Evolutionary conservation across 92 coral and sea anemone species (phyloP), one percentile per base, ranked within the genome.

Genomic region (Epizoanthus illoricatus): DNA sequence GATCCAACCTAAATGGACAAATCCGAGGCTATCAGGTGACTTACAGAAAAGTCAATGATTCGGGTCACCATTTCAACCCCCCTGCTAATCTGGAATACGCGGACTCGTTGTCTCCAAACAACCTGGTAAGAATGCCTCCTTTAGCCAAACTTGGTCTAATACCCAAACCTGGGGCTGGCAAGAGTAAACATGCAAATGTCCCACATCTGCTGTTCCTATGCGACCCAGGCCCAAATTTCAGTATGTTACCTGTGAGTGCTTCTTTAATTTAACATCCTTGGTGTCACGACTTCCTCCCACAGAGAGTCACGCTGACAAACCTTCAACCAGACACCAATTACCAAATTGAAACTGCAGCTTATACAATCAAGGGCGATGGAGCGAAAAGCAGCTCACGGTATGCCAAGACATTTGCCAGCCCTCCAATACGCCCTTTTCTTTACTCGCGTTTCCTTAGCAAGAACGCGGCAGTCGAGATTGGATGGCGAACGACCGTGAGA

Each of bases 351-450:
- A 96, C 92, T 12, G 93, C 98, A 49, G 93, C 89, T 13, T 88
- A 83, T 79, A 91, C 99, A 5, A 88, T 86, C 13, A 97, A 97
- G 80, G 99, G 99, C 40, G 97, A 87, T 57, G 98, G 99, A 5
- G 87, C 92, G 15, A 61, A 88, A 58, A 93, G 97, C 80, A 74
- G 56, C 13, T 86, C 94, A 21, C 72, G 40, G 39, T 80, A 84
- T 6, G 94, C 86, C 23, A 93, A 89, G 85, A 93, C 97, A 3
- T 57, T 80, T 5, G 83, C 94, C 6, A 89, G 89, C 28, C 86
- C 65, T 6, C 97, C 97, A 2, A 83, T 86, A 78, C 83, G 91
- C 15, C 97, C 97, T 3, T 85, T 71, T 84, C 86, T 93, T 42
- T 86, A 21, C 63, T 64, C 81, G 4, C 84, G 79, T 17, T 72